A percentile compares a stretch with the other conserved stretches of the same genome.
Conservation (phyloP, 2,797 vertebrate species). For the Odontamblyopus lacepedii region DNA sequence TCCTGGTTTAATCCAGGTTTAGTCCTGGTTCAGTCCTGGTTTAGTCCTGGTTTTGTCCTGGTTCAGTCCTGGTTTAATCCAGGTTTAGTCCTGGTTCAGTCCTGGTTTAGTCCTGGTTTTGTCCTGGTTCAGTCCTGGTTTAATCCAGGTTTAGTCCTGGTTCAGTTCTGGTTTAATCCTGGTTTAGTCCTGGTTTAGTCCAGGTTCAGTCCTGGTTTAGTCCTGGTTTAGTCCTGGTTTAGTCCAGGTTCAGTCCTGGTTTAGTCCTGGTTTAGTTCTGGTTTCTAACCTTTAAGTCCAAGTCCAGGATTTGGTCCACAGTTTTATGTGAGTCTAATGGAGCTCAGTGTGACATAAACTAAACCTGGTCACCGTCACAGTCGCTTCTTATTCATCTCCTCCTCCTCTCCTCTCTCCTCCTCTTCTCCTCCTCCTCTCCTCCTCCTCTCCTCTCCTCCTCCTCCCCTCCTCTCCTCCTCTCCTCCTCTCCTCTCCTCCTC, state of each 20-base stretch:
- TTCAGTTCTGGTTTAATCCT: background rate
- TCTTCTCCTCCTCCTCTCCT: too few relatives aligned
- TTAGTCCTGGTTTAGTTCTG: background rate
- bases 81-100: too few relatives aligned
- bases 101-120: too few relatives aligned
- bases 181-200: background rate
- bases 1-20: too few relatives aligned
- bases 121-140: background rate
- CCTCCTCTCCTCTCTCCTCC: background rate
- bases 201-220: background rate
- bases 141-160: too few relatives aligned
- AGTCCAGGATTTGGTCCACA: background rate
- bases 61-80: too few relatives aligned
- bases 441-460: too few relatives aligned
- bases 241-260: background rate
- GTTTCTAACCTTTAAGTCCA: background rate
- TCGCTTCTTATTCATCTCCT: background rate
- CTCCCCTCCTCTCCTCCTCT: too few relatives aligned
- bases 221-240: background rate
- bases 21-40: too few relatives aligned
- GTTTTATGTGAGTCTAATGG: conserved; percentile 1
- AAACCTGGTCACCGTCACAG: background rate
- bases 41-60: too few relatives aligned
- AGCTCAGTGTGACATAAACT: background rate
- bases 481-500: too few relatives aligned